Conservation (phyloP, 2,113 vertebrate genomes). For the Prochilodus magdalenae region DNA sequence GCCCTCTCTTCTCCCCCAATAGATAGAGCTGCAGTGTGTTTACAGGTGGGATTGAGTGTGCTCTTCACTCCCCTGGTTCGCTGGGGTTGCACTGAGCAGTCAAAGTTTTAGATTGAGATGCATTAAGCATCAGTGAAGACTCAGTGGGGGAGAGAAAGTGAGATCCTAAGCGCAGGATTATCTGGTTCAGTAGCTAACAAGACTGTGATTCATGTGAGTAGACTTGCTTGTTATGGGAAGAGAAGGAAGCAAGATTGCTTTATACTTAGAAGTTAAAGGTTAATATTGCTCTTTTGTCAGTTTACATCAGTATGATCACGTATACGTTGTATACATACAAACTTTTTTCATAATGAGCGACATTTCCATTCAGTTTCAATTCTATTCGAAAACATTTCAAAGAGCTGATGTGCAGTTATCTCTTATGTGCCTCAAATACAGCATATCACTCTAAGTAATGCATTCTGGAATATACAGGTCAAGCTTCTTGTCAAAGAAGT, state of each 20-base stretch:
- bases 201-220: conserved; percentile 40
- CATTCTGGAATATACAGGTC: no score
- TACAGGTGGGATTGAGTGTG: conserved; percentile 35
- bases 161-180: conserved; percentile 3
- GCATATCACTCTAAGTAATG: no score
- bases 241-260: conserved; percentile 17
- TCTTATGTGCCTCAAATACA: no score
- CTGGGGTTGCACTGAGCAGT: neutral
- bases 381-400: no score
- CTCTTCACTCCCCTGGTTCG: neutral
- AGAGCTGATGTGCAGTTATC: no score
- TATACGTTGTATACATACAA: neutral
- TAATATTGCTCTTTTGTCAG: neutral
- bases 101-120: neutral
- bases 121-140: neutral
- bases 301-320: no score
- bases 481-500: no score
- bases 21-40: conserved; percentile 50
- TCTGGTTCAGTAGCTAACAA: conserved; percentile 27
- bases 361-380: no score
- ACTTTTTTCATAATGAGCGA: no score
- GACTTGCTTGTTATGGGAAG: conserved; percentile 30
- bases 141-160: conserved; percentile 33
- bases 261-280: neutral
- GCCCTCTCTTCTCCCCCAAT: conserved; percentile 45